Conservation (phyloP, 1,140 invertebrate species). For the Parapsyche elsis region DNA sequence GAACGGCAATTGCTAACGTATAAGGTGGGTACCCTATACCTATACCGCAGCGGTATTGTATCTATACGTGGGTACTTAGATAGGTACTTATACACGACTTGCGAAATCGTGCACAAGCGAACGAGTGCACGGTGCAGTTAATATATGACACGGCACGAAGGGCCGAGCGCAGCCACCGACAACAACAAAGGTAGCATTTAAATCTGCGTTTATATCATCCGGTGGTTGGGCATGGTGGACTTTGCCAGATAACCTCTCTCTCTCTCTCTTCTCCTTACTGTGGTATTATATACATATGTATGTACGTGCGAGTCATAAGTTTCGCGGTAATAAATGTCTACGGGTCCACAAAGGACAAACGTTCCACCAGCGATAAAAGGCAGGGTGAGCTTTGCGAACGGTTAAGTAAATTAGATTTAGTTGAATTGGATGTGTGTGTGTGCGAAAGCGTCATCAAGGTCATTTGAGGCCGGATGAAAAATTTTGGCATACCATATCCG, state of each 20-base stretch:
- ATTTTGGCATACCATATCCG: constrained; percentile 18
- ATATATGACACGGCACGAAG: constrained; percentile 16
- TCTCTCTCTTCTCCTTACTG: background rate
- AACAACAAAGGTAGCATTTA: constrained; percentile 29
- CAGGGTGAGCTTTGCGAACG: no score
- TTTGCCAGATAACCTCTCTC: background rate
- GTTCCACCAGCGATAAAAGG: background rate
- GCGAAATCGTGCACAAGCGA: constrained; percentile 38
- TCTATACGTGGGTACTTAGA: no score
- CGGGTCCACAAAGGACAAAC: background rate
- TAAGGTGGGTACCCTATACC: background rate
- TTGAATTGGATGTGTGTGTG: no score
- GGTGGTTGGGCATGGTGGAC: no score
- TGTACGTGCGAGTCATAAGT: background rate
- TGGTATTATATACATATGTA: constrained; percentile 4
- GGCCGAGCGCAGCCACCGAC: background rate
- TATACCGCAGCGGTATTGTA: background rate
- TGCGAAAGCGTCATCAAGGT: constrained; percentile 5
- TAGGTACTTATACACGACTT: constrained; percentile 36
- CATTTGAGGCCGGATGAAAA: constrained; percentile 17
- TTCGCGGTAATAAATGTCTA: background rate
- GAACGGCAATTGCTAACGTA: background rate
- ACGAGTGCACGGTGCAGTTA: constrained; percentile 18
- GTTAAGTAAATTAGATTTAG: no score
- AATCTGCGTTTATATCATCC: constrained; percentile 28